Evolutionary conservation across 2,888 invertebrate genomes (phyloP).

Genomic region (Scaptomyza reducta): DNA sequence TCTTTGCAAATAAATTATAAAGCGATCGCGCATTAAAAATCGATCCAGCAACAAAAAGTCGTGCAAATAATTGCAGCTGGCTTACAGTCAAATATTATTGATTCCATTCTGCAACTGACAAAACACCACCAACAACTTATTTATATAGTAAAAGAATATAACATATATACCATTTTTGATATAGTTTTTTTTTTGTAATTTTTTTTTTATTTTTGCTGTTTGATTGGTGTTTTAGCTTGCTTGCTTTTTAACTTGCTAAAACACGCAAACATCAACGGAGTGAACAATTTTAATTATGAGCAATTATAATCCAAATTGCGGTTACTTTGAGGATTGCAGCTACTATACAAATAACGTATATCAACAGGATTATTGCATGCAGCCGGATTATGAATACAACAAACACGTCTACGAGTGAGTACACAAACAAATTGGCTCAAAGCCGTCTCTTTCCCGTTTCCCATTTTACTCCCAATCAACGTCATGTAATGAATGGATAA

Average conservation of each 20-base stretch:
- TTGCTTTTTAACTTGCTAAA: constrained; percentile 14
- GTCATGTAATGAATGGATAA: constrained; percentile 34
- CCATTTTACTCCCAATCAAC: constrained; percentile 2
- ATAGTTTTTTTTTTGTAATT: constrained; percentile 3
- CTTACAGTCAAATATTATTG: constrained; percentile 48
- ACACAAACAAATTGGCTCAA: constrained; percentile 28
- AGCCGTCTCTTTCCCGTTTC: constrained; percentile 6
- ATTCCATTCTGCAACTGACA: constrained; percentile 50
- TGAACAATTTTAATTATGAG: constrained; percentile 75
- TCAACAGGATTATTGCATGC: constrained; percentile 84
- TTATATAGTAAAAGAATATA: constrained; percentile 1
- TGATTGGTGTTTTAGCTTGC: constrained; percentile 4
- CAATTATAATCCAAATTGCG: constrained; percentile 84
- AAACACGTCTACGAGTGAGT: constrained; percentile 84
- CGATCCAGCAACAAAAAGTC: constrained; percentile 46
- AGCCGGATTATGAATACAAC: constrained; percentile 83
- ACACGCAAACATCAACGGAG: constrained; percentile 39
- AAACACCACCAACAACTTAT: background rate
- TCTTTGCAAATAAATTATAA: constrained; percentile 72
- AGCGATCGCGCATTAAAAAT: constrained; percentile 76
- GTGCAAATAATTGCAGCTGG: constrained; percentile 65
- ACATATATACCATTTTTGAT: background rate
- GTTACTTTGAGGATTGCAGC: constrained; percentile 83
- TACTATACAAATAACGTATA: constrained; percentile 82
- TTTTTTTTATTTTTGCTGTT: constrained; percentile 7